Percentiles rank a stretch among this genome's conserved stretches.
These are phyloP conservation scores for Glaucomys volans DNA, from an alignment of 2,113 vertebrate genomes.

Conservation along the genomic window DNA sequence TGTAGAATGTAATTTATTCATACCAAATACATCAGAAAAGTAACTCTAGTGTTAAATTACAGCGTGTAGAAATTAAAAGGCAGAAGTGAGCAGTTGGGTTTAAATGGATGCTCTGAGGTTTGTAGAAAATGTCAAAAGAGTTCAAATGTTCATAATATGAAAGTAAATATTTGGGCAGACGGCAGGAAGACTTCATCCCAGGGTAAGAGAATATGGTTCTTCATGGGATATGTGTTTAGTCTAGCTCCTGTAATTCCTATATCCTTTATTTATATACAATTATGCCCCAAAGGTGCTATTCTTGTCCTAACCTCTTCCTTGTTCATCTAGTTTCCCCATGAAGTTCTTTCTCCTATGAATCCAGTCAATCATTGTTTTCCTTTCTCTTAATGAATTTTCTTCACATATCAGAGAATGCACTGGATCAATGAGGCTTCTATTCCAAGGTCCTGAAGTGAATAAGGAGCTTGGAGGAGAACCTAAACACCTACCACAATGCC, in stretches of 20 bases:
- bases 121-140: constrained; percentile 75
- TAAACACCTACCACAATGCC: neutral
- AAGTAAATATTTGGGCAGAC: constrained; percentile 77
- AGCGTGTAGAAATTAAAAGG: constrained; percentile 75
- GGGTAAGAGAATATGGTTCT: constrained; percentile 46
- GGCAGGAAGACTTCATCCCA: constrained; percentile 53
- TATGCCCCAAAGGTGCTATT: neutral
- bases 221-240: constrained; percentile 55
- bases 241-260: constrained; percentile 37
- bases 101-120: constrained; percentile 73
- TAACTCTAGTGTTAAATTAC: constrained; percentile 67
- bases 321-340: neutral
- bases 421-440: neutral
- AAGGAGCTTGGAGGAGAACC: neutral
- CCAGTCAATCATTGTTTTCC: neutral
- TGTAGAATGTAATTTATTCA: constrained; percentile 77
- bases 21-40: constrained; percentile 64
- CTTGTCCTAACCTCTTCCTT: neutral
- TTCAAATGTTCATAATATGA: constrained; percentile 72
- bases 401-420: neutral
- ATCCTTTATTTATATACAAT: constrained; percentile 42
- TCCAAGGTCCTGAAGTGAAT: neutral
- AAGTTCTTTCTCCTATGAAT: neutral
- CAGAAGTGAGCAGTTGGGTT: constrained; percentile 63
- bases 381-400: neutral